These are phyloP conservation scores for Otolemur garnettii DNA, from an alignment of 2,113 vertebrate genomes.

Conservation along the genomic window DNA sequence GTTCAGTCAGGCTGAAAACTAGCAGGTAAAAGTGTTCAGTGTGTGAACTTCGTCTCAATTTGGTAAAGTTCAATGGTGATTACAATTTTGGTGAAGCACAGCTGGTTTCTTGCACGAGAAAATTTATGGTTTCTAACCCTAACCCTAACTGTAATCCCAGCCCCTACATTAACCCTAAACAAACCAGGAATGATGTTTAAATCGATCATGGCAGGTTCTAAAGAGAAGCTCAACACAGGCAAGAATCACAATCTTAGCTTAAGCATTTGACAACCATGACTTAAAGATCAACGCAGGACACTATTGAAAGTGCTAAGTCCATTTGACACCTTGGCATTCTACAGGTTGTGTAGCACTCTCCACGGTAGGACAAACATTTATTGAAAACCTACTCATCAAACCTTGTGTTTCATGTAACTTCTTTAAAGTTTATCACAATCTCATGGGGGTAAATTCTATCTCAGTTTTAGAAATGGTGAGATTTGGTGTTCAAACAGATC, in stretches of 20 bases:
- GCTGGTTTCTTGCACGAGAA: background rate
- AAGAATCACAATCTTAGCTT: background rate
- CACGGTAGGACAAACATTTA: background rate
- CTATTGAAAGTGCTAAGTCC: background rate
- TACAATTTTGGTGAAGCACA: background rate
- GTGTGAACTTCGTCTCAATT: conserved; percentile 38
- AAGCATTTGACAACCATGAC: background rate
- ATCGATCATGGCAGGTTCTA: background rate
- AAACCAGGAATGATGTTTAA: background rate
- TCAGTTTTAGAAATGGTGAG: background rate
- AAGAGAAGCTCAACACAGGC: background rate
- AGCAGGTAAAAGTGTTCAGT: background rate
- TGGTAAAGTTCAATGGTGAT: conserved; percentile 31
- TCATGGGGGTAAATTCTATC: background rate
- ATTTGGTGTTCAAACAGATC: background rate
- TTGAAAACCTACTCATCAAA: background rate
- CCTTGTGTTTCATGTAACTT: background rate
- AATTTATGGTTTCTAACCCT: background rate
- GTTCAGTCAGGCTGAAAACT: background rate
- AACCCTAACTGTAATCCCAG: no score
- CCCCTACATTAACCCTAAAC: background rate
- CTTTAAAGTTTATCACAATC: background rate
- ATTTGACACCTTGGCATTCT: background rate
- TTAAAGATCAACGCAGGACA: background rate
- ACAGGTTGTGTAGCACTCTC: background rate